A percentile compares a stretch with the other conserved stretches of the same genome.
Conservation (phyloP, 2,797 vertebrate genomes). For the Acanthiza pusilla region DNA sequence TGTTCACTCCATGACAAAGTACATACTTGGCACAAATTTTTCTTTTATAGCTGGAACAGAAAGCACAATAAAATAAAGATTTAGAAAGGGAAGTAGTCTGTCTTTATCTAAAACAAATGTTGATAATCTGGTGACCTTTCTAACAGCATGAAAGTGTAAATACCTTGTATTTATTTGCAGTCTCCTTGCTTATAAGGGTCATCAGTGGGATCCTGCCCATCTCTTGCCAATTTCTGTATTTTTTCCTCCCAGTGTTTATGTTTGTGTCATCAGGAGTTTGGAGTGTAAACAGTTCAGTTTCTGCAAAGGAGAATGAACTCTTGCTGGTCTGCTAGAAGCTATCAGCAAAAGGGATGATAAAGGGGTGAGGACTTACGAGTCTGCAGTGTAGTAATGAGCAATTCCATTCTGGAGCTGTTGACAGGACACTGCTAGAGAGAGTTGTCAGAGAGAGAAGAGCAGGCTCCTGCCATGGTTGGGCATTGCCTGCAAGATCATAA, state of each 20-base stretch:
- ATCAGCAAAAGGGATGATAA: neutral
- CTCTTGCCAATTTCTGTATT: neutral
- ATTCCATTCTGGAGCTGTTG: accelerated
- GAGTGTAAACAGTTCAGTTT: neutral
- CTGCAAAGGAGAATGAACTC: neutral
- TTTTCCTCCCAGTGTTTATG: neutral
- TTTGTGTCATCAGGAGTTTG: neutral
- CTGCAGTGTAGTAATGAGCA: neutral
- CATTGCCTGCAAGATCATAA: neutral
- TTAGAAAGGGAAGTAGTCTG: neutral
- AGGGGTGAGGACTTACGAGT: neutral
- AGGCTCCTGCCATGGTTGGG: neutral
- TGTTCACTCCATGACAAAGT: neutral
- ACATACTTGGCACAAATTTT: neutral
- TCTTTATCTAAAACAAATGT: neutral
- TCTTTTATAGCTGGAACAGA: neutral
- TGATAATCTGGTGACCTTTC: constrained; percentile 3
- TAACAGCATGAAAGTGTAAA: neutral
- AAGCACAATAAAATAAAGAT: neutral
- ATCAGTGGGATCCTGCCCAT: neutral
- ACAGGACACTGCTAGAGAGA: neutral
- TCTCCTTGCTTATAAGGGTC: neutral
- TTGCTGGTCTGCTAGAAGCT: neutral
- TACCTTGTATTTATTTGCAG: neutral
- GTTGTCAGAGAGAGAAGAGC: neutral